Conservation (phyloP, 2,888 invertebrate genomes). For the Axea sp. region DNA sequence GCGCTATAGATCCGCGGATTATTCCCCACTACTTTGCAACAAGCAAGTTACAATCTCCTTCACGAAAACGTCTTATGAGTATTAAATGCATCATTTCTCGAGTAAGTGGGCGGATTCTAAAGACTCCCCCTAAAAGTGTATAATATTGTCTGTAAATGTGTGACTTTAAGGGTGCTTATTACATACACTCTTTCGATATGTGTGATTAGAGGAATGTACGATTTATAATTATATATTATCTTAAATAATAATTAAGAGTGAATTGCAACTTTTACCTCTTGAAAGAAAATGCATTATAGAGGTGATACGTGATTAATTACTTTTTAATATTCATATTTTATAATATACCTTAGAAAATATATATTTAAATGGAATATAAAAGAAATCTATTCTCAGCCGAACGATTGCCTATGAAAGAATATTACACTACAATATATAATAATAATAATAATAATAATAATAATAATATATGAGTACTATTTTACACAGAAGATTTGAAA, state of each 20-base stretch:
- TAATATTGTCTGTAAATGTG: constrained; percentile 34
- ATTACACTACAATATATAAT: too few species aligned
- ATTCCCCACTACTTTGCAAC: constrained; percentile 5
- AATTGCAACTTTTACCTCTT: background rate
- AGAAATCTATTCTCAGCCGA: too few species aligned
- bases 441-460: too few species aligned
- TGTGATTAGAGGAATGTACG: background rate
- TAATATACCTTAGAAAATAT: too few species aligned
- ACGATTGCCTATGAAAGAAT: too few species aligned
- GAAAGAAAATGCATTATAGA: background rate
- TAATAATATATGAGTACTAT: too few species aligned
- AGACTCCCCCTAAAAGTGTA: constrained; percentile 24
- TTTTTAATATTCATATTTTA: too few species aligned
- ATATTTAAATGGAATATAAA: too few species aligned
- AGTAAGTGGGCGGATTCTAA: constrained; percentile 45
- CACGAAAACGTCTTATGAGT: constrained; percentile 34
- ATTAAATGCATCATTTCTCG: constrained; percentile 44
- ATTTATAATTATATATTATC: background rate
- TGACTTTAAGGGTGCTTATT: constrained; percentile 16
- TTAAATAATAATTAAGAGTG: background rate
- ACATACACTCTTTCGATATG: background rate
- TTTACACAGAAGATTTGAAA: too few species aligned
- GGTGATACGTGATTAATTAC: too few species aligned
- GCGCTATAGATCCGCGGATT: too few species aligned
- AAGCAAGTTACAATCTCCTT: constrained; percentile 21